These are phyloP conservation scores for Colletes collaris DNA, from an alignment of 2,888 invertebrate genomes.

Conservation along the genomic window DNA sequence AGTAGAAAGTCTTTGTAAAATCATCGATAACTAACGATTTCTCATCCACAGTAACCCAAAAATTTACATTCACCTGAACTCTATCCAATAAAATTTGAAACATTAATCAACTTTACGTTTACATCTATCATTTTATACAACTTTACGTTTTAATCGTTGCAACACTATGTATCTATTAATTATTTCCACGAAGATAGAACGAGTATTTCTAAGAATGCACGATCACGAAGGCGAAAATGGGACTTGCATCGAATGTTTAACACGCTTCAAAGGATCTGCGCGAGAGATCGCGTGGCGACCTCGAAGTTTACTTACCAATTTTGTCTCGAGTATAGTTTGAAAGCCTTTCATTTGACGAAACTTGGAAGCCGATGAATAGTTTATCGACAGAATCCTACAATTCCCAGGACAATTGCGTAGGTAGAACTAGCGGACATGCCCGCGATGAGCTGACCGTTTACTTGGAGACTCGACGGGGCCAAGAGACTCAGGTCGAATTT, in stretches of 20 bases:
- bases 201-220: too few species aligned
- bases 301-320: conserved; percentile 35
- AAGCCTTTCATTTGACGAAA: conserved; percentile 4
- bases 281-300: background rate
- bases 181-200: too few species aligned
- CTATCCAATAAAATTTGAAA: too few species aligned
- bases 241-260: conserved; percentile 24
- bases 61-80: too few species aligned
- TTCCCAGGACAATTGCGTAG: conserved; percentile 51
- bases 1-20: too few species aligned
- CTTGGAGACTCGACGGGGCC: conserved; percentile 58
- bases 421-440: conserved; percentile 44
- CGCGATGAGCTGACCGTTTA: conserved; percentile 67
- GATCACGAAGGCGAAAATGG: background rate
- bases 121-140: too few species aligned
- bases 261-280: conserved; percentile 6
- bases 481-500: conserved; percentile 72
- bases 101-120: too few species aligned
- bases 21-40: too few species aligned
- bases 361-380: conserved; percentile 55
- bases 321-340: conserved; percentile 13
- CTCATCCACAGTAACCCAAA: too few species aligned
- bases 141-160: too few species aligned
- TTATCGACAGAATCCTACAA: conserved; percentile 54
- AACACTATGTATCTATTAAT: too few species aligned